These are phyloP conservation scores for Pararge aegeria DNA, from an alignment of 1,140 invertebrate species.

Conservation along the genomic window DNA sequence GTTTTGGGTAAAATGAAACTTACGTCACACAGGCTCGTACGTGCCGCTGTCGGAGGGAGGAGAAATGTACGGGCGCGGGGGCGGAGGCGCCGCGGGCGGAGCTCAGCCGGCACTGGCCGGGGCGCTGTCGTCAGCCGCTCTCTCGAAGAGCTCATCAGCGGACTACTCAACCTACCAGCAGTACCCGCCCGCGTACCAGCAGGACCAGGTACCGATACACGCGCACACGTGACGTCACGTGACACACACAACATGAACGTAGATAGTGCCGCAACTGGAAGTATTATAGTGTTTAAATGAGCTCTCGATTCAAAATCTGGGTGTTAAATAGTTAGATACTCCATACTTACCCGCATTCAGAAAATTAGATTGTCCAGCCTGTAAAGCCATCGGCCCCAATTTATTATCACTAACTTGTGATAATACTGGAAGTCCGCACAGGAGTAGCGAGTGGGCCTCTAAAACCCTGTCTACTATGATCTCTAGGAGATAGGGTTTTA, in stretches of 20 bases:
- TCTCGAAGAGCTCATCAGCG: constrained; percentile 69
- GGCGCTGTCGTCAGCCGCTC: constrained; percentile 67
- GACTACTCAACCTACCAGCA: constrained; percentile 78
- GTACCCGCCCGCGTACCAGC: constrained; percentile 79
- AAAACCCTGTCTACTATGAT: no score
- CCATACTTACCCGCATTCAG: no score
- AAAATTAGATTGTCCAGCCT: no score
- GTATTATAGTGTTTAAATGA: no score
- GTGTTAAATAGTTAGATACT: no score
- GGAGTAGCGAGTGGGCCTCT: no score
- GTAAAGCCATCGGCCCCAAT: no score
- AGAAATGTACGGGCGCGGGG: constrained; percentile 74
- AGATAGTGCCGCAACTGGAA: constrained; percentile 1
- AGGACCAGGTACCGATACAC: constrained; percentile 68
- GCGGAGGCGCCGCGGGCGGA: constrained; percentile 58
- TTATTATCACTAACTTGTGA: no score
- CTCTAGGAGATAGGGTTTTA: no score
- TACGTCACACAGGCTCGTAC: constrained; percentile 55
- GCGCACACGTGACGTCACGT: background rate
- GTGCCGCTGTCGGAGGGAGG: constrained; percentile 73
- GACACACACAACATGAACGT: background rate
- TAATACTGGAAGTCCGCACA: no score
- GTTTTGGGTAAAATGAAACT: background rate
- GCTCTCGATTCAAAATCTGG: no score
- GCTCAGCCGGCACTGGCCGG: constrained; percentile 61